Evolutionary conservation across 2,888 invertebrate genomes (phyloP).

Genomic region (Cyrtodaria siliqua): DNA sequence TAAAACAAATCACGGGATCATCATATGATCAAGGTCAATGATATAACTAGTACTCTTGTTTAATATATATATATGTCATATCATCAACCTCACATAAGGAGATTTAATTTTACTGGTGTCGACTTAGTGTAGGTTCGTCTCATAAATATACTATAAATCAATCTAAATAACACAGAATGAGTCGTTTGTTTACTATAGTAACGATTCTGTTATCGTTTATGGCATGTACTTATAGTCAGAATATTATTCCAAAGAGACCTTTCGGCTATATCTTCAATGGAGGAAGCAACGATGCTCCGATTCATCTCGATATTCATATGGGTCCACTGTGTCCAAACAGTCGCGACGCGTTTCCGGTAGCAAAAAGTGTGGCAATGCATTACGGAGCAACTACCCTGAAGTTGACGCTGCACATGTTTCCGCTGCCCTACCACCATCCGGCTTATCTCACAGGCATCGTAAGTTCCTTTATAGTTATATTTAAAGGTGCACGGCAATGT

Average conservation of each 20-base stretch:
- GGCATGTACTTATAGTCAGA: background rate
- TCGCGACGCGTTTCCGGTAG: slow-evolving; percentile 64
- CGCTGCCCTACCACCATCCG: slow-evolving; percentile 81
- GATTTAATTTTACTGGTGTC: too few species aligned
- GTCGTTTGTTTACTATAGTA: too few species aligned
- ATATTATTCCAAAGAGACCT: slow-evolving; percentile 69
- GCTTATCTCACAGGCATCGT: slow-evolving; percentile 76
- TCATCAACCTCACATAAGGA: too few species aligned
- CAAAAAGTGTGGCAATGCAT: slow-evolving; percentile 70
- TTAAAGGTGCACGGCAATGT: too few species aligned
- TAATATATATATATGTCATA: too few species aligned
- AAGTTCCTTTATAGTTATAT: too few species aligned
- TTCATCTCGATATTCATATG: slow-evolving; percentile 77
- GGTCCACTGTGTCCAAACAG: slow-evolving; percentile 80
- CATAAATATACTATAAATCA: too few species aligned
- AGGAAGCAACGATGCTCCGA: slow-evolving; percentile 63
- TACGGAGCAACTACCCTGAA: slow-evolving; percentile 71
- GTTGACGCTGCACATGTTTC: slow-evolving; percentile 76
- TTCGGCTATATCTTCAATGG: slow-evolving; percentile 74
- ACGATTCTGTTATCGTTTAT: background rate
- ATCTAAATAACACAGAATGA: too few species aligned
- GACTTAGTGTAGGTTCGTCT: too few species aligned
- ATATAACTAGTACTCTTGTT: too few species aligned
- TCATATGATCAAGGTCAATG: too few species aligned
- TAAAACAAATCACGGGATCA: too few species aligned